phyloP scores from a whole-genome alignment of 2,113 vertebrate species.

The Stigmatopora argus region DNA sequence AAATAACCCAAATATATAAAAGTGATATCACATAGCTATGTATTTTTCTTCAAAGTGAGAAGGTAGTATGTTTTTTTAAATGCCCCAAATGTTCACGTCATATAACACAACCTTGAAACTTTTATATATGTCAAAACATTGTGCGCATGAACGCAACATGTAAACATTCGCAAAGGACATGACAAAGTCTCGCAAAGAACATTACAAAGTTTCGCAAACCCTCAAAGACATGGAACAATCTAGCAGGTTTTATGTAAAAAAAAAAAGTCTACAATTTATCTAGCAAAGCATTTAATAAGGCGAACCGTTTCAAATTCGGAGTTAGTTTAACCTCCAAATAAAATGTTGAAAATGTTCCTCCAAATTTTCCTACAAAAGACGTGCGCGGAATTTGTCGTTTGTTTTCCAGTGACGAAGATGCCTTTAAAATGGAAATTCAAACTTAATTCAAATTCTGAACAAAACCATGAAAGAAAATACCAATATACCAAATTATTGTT shows the following conservation, averaged over 20 bases:
- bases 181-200: background rate
- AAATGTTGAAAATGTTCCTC: too few species aligned
- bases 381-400: too few species aligned
- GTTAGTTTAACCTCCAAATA: too few species aligned
- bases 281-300: background rate
- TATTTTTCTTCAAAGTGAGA: background rate
- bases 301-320: background rate
- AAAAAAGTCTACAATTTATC: background rate
- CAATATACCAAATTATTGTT: too few species aligned
- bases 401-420: too few species aligned
- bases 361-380: too few species aligned
- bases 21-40: background rate
- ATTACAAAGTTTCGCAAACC: background rate
- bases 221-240: background rate
- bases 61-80: background rate
- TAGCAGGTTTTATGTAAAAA: background rate
- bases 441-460: too few species aligned
- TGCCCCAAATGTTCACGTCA: background rate
- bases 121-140: background rate
- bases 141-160: background rate
- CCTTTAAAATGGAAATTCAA: too few species aligned
- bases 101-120: background rate
- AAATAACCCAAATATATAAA: background rate
- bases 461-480: too few species aligned
- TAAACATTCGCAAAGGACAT: background rate